These are phyloP conservation scores for Lucilia sericata DNA, from an alignment of 1,140 invertebrate species.

Conservation along the genomic window DNA sequence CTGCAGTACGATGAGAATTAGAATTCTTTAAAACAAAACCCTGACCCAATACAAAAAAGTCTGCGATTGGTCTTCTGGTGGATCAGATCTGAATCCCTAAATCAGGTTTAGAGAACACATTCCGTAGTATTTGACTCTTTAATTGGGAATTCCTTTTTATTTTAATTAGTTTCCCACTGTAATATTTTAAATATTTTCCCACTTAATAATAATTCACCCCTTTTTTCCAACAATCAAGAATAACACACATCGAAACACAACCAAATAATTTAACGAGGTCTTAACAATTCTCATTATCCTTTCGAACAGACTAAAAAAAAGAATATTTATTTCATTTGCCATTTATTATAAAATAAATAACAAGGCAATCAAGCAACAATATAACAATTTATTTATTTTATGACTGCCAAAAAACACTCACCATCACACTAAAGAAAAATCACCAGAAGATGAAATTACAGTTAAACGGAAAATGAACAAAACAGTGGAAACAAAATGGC, in stretches of 20 bases:
- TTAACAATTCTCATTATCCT: background rate
- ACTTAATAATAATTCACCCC: conserved; percentile 28
- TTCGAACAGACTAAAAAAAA: background rate
- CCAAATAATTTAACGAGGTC: background rate
- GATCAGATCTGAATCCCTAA: too few relatives aligned
- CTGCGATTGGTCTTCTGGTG: too few relatives aligned
- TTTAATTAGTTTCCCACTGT: conserved; percentile 7
- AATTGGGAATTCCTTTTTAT: too few relatives aligned
- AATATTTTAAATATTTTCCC: background rate
- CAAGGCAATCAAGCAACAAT: conserved; percentile 64
- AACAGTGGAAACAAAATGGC: conserved; percentile 14
- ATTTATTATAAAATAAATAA: conserved; percentile 65
- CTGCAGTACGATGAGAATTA: too few relatives aligned
- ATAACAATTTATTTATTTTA: conserved; percentile 68
- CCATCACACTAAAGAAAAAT: background rate
- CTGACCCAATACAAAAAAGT: too few relatives aligned
- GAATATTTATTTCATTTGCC: background rate
- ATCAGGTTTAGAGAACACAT: too few relatives aligned
- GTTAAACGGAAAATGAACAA: background rate
- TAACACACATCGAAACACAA: background rate
- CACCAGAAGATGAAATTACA: background rate
- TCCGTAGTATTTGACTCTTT: too few relatives aligned
- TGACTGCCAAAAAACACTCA: conserved; percentile 53
- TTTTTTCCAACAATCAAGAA: background rate
- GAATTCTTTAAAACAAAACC: too few relatives aligned